These are phyloP conservation scores for Heliornis fulica DNA, from an alignment of 2,113 vertebrate genomes.

Conservation along the genomic window DNA sequence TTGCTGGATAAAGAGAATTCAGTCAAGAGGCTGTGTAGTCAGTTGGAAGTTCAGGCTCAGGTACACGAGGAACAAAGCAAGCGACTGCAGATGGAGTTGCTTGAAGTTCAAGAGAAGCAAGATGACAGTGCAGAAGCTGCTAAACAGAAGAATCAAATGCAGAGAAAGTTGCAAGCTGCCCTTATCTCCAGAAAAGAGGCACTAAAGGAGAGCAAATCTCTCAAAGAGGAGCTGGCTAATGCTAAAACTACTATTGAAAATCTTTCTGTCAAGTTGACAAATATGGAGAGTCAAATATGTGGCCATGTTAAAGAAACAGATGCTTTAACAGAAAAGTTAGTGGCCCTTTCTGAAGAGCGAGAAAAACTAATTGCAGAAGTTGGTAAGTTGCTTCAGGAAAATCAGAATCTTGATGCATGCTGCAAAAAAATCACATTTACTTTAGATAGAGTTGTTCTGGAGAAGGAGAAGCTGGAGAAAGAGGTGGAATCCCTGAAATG, in stretches of 20 bases:
- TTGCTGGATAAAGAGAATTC: conserved; percentile 81
- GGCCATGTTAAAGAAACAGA: conserved; percentile 63
- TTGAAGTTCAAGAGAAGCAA: conserved; percentile 75
- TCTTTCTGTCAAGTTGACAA: conserved; percentile 72
- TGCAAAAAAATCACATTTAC: conserved; percentile 88
- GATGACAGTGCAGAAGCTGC: conserved; percentile 72
- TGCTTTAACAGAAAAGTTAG: conserved; percentile 64
- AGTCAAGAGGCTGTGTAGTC: conserved; percentile 74
- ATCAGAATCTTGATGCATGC: conserved; percentile 82
- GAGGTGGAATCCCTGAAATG: conserved; percentile 77
- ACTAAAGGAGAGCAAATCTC: conserved; percentile 84
- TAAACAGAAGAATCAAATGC: conserved; percentile 82
- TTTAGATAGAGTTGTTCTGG: conserved; percentile 79
- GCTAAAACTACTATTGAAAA: conserved; percentile 64
- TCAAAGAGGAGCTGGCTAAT: conserved; percentile 81
- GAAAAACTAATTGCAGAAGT: conserved; percentile 83
- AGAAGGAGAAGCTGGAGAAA: conserved; percentile 80
- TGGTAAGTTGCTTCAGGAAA: conserved; percentile 82
- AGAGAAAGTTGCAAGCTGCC: conserved; percentile 94
- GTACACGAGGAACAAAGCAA: conserved; percentile 77
- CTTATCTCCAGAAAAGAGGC: conserved; percentile 93
- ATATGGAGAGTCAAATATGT: conserved; percentile 72
- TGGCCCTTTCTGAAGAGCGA: conserved; percentile 74
- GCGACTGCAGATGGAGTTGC: conserved; percentile 75
- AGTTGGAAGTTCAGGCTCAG: conserved; percentile 73